These are phyloP conservation scores for Hofmannophila pseudospretella DNA, from an alignment of 2,888 invertebrate genomes.

Conservation along the genomic window DNA sequence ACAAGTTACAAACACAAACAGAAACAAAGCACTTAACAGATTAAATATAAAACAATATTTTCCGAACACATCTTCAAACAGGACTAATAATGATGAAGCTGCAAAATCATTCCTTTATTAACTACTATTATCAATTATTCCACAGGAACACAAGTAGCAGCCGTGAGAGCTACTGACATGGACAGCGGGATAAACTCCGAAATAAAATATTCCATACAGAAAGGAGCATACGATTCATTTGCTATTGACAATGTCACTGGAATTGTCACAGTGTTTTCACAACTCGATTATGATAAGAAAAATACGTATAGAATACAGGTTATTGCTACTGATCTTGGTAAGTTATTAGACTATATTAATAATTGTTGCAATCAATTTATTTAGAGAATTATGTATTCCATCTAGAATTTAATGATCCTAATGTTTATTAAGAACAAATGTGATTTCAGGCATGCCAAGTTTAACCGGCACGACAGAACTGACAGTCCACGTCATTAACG, in stretches of 20 bases:
- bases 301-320: conserved; percentile 89
- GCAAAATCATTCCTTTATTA: too few relatives aligned
- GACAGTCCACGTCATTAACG: conserved; percentile 88
- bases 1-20: too few relatives aligned
- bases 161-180: conserved; percentile 87
- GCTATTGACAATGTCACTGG: conserved; percentile 87
- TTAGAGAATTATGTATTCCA: too few relatives aligned
- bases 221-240: conserved; percentile 92
- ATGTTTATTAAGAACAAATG: too few relatives aligned
- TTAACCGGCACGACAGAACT: conserved; percentile 89
- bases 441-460: conserved; percentile 84
- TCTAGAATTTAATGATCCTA: too few relatives aligned
- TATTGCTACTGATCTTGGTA: conserved; percentile 87
- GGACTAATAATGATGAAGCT: too few relatives aligned
- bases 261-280: conserved; percentile 84
- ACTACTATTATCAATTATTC: not conserved
- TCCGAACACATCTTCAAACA: too few relatives aligned
- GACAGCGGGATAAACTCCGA: conserved; percentile 93
- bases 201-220: conserved; percentile 87
- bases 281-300: conserved; percentile 89
- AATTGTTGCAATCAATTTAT: too few relatives aligned
- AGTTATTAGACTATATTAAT: too few relatives aligned
- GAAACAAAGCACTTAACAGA: too few relatives aligned
- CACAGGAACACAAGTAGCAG: conserved; percentile 84
- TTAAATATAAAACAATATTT: too few relatives aligned